phyloP scores from a whole-genome alignment of 1,140 invertebrate species.

The Dinothrombium tinctorium region DNA sequence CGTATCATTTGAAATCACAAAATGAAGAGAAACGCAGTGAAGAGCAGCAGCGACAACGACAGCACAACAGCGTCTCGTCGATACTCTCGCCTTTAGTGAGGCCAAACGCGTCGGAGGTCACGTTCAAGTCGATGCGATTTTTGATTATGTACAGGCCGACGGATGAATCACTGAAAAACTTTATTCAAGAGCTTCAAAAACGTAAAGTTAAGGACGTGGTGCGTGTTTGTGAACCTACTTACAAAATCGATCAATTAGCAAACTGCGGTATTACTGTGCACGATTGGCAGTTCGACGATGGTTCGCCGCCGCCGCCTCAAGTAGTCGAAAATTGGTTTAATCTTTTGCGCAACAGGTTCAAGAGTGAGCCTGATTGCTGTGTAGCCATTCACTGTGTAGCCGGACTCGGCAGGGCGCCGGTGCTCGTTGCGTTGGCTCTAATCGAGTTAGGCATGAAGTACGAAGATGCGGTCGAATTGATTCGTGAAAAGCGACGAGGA shows the following conservation, averaged over 20 bases:
- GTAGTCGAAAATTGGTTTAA: constrained; percentile 85
- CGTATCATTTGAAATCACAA: no score
- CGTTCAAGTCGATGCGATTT: constrained; percentile 83
- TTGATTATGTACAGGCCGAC: constrained; percentile 88
- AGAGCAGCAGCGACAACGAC: no score
- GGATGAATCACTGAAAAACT: constrained; percentile 66
- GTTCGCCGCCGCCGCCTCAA: constrained; percentile 25
- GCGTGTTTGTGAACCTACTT: constrained; percentile 84
- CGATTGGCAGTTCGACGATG: constrained; percentile 29
- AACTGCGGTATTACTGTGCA: constrained; percentile 46
- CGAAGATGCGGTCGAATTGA: constrained; percentile 86
- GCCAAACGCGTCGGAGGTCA: constrained; percentile 55
- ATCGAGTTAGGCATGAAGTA: constrained; percentile 91
- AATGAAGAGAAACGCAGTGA: no score
- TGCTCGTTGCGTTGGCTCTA: constrained; percentile 78
- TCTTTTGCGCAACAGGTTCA: constrained; percentile 46
- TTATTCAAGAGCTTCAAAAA: constrained; percentile 65
- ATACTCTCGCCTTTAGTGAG: constrained; percentile 1
- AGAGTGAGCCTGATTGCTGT: constrained; percentile 57
- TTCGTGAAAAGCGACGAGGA: constrained; percentile 76
- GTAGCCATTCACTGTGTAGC: constrained; percentile 92
- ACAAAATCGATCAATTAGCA: constrained; percentile 61
- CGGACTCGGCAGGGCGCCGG: constrained; percentile 76
- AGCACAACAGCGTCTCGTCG: background rate
- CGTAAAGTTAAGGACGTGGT: constrained; percentile 79